Base-by-base conservation (phyloP, 2,888 invertebrate genomes). In the Apamea crenata region DNA sequence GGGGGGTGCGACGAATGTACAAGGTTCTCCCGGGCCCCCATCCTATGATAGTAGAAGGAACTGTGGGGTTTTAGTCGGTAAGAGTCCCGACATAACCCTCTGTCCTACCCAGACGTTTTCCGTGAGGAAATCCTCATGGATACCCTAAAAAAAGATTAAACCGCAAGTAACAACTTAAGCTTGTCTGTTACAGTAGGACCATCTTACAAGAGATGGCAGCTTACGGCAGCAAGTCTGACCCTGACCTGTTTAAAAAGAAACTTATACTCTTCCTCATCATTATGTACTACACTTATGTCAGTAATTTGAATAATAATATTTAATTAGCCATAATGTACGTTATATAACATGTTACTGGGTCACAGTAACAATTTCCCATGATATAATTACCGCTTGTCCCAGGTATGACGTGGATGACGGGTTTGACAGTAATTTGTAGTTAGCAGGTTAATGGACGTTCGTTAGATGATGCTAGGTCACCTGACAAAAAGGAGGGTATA, bases 261-360 rank as follows among this genome's bases (percentile, higher is more conserved):
- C 70, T 59, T 66, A 16, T 47, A 67, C 56, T 70, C 32, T 70
- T 8, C 10, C 29, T 66, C 70, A 53, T 63, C 32, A 77, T 78
- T 53, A 79, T 47, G 12, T 50, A 36, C 59, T 59, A 59, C 36
- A 82, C 36, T 86, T 69, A 59, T 56, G 53, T 56, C 69, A 76
- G 72, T 76, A 73, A 83, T 76, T 72, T 67, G 21, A 80, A 71
- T 78, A 69, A 80, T 76, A 68, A 77, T 47, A 78, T 76, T 67
- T 81, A 87, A 88, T 83, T 75, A 77, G 47, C 36, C 71, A 67
- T 84, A 76, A 80, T 77, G 56, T 70, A 61, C 56, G 21, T 87
- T 87, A 84, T 32, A 36, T 71, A 87, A 87, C 21, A 3, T 61
- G 53, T 74, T 68, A 77, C 65, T 81, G 53, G 80, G 84, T 72